Evolutionary conservation across 2,888 invertebrate genomes (phyloP).

Genomic region (Dolichopus griseipennis): DNA sequence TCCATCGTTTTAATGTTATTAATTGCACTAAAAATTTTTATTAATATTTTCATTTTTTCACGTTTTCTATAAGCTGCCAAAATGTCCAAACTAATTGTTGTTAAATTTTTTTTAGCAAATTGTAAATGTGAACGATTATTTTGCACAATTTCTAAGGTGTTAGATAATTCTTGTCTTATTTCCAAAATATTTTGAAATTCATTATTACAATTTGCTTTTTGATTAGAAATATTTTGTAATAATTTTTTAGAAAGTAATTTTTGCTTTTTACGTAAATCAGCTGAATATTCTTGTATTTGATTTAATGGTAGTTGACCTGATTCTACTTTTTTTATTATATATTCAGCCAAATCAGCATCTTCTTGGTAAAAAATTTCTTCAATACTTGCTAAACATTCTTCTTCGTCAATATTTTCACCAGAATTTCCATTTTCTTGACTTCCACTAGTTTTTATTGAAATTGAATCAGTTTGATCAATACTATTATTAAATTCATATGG

Average conservation of each 20-base stretch:
- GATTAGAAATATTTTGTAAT: constrained; percentile 83
- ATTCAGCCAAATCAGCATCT: constrained; percentile 35
- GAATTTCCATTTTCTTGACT: constrained; percentile 10
- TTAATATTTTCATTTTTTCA: constrained; percentile 68
- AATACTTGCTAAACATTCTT: constrained; percentile 41
- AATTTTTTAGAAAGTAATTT: constrained; percentile 87
- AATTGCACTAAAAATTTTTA: constrained; percentile 70
- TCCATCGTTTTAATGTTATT: constrained; percentile 79
- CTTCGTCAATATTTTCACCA: constrained; percentile 26
- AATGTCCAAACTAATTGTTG: constrained; percentile 76
- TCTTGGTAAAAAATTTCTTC: constrained; percentile 37
- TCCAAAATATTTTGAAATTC: constrained; percentile 72
- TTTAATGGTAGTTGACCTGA: constrained; percentile 24
- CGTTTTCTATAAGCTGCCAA: constrained; percentile 85
- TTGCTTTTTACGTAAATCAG: constrained; percentile 38
- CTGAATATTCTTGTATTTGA: constrained; percentile 36
- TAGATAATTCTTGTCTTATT: constrained; percentile 58
- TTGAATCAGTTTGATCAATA: constrained; percentile 14
- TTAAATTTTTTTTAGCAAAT: constrained; percentile 71
- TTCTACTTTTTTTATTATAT: constrained; percentile 36
- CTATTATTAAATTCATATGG: constrained; percentile 30
- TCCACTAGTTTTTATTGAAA: constrained; percentile 16
- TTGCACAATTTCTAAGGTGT: constrained; percentile 62
- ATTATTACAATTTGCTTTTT: constrained; percentile 75
- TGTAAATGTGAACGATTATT: constrained; percentile 63